Evolutionary conservation across 1,140 invertebrate species (phyloP), one percentile per base, ranked within the genome.

Genomic region (Drosophila ercepeae): DNA sequence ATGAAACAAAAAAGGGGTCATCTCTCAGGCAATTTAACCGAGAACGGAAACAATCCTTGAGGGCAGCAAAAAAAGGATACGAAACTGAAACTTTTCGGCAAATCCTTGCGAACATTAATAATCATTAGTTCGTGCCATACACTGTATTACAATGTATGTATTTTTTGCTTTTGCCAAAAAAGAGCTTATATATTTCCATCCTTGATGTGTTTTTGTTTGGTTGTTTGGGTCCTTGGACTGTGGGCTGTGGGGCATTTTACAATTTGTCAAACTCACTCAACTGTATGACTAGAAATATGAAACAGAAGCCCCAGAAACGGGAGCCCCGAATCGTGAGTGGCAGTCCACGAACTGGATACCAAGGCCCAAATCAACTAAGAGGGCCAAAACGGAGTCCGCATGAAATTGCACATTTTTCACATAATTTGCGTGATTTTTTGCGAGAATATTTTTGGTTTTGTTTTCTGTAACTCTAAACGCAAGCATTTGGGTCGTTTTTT

Each of bases 381-480:
- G 18, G 36, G 21, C 0, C 2, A 48, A 42, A 70, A 61, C 75
- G 44, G 55, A 72, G 60, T 44, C 67, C 36, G 82, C 77, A 82
- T 86, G 77, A 86, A 88, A 88, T 88, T 75, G 82, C 82, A 88
- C 73, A 88, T 86, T 82, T 86, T 88, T 88, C 73, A 81, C 76
- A 88, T 77, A 55, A 88, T 86, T 81, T 88, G 27, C 25, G 16
- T 19, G 67, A 49, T 75, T 68, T 55, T 36, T 68, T 65, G 41
- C 16, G n/a, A 8, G 8, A 27, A 11, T 41, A 41, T 21, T 63
- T 57, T 36, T 46, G 21, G 3, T 3, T 23, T 23, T 23, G n/a
- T n/a, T 27, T 64, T 54, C 32, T 7, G 45, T 68, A 55, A 55
- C 63, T 50, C 73, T 68, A 64, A 74, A 69, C 73, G 58, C 57